A percentile compares a stretch with the other conserved stretches of the same genome.
Evolutionary conservation across 2,797 vertebrate species (phyloP).

Genomic region (Nannoperca australis): DNA sequence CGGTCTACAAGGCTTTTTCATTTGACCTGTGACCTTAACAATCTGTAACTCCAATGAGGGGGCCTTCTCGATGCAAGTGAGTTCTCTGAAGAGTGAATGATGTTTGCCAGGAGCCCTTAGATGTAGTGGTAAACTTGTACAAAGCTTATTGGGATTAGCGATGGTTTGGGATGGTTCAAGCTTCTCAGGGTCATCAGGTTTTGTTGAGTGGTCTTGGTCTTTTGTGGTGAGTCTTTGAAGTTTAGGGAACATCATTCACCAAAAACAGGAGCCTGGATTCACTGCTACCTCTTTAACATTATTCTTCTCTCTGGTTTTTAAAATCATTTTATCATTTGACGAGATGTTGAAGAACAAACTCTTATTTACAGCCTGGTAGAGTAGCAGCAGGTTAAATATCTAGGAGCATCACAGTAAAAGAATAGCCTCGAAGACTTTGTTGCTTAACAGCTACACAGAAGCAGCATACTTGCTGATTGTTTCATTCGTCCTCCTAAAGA

Average conservation of each 20-base stretch:
- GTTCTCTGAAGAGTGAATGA: constrained; percentile 38
- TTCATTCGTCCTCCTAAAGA: background rate
- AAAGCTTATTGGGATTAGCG: constrained; percentile 18
- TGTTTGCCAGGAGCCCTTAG: constrained; percentile 53
- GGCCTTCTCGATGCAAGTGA: constrained; percentile 19
- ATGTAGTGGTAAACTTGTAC: constrained; percentile 41
- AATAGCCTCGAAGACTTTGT: constrained; percentile 20
- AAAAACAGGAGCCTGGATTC: constrained; percentile 1
- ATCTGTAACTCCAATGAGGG: constrained; percentile 23
- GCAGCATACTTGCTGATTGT: background rate
- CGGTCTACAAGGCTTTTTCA: constrained; percentile 27
- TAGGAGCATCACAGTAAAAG: background rate
- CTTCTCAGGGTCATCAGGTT: constrained; percentile 34
- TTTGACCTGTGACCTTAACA: constrained; percentile 64
- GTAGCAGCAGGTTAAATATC: background rate
- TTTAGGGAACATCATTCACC: background rate
- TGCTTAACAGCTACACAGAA: constrained; percentile 25
- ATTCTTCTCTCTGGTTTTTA: constrained; percentile 4
- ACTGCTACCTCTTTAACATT: constrained; percentile 3
- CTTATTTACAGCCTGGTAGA: constrained; percentile 5
- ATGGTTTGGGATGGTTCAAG: background rate
- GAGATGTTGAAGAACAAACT: background rate
- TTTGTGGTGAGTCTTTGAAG: constrained; percentile 58
- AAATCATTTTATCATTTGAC: constrained; percentile 13
- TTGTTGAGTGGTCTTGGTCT: constrained; percentile 21